Base-by-base conservation (phyloP, 2,797 vertebrate genomes). In the Clarias pachynema region DNA sequence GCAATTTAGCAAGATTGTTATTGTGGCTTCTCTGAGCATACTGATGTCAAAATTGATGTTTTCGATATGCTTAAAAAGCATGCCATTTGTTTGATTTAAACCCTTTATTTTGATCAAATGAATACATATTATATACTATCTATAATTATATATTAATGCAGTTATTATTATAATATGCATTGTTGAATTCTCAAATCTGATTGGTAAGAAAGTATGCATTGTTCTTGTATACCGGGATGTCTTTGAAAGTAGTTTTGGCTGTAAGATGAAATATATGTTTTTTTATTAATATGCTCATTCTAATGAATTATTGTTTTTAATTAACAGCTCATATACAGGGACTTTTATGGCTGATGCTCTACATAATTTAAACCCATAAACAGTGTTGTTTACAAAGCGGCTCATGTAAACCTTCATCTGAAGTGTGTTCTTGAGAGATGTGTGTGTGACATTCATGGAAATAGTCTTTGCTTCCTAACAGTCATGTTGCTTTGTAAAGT, bases 1-100 rank as follows among this genome's bases (percentile, higher is more conserved):
- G 75, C 20, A 60, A 10, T 60, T 78, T 34, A 60, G 37, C 75
- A 60, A 78, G 49, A 56, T 60, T 60, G 74, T 37, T 37, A 59
- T 78, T 59, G 56, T 24, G 56, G 31, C 60, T 60, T 78, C 56
- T 60, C 74, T 78, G 9, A 24, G 18, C 31, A 34, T 78, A 60
- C 56, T 78, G 31, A 79, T 79, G 57, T 37, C 22, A 62, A 53
- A 53, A 53, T 53, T 14, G 20, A 60, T 1, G 7, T n/a, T 62
- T 56, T 1, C 40, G 31, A 59, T 14, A 34, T 2, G 20, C 14
- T 60, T 57, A 29, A 26, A 73, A 26, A 53, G 5, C n/a, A 29
- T 56, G 1, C 16, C 26, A 75, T 20, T 29, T 15, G 15, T 74
- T 8, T 34, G 4, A 22, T 57, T 31, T 10, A 5, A 31, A 29